Conservation (phyloP, 2,888 invertebrate genomes). For the Heliconius hortense region DNA sequence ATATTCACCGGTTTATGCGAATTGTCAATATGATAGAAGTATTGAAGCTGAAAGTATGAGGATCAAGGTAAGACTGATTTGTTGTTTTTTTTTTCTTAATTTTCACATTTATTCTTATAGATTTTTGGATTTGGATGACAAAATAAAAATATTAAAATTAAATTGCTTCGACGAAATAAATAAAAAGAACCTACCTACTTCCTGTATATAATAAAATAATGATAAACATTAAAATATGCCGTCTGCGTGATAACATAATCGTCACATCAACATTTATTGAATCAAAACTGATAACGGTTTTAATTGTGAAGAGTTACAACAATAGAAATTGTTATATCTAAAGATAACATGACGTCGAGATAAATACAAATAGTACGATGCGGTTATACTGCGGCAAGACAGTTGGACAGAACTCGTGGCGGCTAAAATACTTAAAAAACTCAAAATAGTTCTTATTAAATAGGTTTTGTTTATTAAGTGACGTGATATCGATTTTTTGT, state of each 20-base stretch:
- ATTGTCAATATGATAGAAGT: conserved; percentile 67
- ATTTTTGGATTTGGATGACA: not conserved
- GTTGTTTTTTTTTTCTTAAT: not conserved
- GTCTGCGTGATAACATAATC: conserved; percentile 13
- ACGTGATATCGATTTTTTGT: not conserved
- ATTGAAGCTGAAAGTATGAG: conserved; percentile 72
- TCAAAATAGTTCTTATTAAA: not conserved
- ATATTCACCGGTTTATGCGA: conserved; percentile 70
- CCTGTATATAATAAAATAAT: conserved; percentile 10
- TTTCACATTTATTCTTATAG: too few relatives aligned
- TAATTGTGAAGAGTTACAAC: conserved; percentile 37
- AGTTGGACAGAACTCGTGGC: conserved; percentile 7
- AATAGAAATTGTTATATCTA: conserved; percentile 45
- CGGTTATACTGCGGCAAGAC: conserved; percentile 42
- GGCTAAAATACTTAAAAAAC: not conserved
- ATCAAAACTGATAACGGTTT: conserved; percentile 27
- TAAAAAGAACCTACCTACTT: not conserved
- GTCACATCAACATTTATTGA: conserved; percentile 29
- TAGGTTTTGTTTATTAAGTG: not conserved
- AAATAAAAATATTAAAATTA: not conserved
- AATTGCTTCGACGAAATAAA: too few relatives aligned
- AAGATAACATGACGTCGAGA: conserved; percentile 41
- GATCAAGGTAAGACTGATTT: conserved; percentile 59
- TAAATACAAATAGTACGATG: conserved; percentile 40
- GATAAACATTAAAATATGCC: conserved; percentile 3